Evolutionary conservation across 2,113 vertebrate genomes (phyloP).

Genomic region (Sebastes fasciatus): DNA sequence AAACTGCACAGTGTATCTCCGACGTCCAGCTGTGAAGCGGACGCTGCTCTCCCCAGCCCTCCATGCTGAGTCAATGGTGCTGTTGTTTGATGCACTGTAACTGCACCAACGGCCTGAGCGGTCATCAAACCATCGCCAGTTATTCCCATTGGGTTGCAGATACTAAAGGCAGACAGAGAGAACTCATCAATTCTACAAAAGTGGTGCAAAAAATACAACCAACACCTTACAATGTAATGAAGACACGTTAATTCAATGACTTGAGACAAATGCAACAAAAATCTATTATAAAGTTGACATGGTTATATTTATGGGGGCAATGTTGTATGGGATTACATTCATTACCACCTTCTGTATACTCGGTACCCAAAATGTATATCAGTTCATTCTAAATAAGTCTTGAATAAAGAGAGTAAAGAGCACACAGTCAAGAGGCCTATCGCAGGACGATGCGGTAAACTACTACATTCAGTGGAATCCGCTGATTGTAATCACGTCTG

Average conservation of each 20-base stretch:
- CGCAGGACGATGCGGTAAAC: background rate
- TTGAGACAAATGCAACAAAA: background rate
- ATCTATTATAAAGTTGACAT: background rate
- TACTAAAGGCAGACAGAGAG: conserved; percentile 79
- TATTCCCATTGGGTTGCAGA: conserved; percentile 93
- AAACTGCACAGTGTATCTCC: conserved; percentile 94
- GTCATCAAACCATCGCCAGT: conserved; percentile 97
- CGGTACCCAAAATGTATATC: background rate
- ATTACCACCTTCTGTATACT: background rate
- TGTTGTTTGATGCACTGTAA: conserved; percentile 96
- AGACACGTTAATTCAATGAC: background rate
- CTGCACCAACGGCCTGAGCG: conserved; percentile 96
- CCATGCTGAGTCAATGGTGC: conserved; percentile 95
- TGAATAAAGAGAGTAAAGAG: background rate
- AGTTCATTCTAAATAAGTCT: background rate
- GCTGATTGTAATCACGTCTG: too few relatives aligned
- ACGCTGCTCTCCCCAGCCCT: conserved; percentile 94
- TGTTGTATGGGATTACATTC: background rate
- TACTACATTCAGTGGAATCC: too few relatives aligned
- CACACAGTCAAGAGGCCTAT: background rate
- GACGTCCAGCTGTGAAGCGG: conserved; percentile 92
- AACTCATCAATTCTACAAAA: background rate
- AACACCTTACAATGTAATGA: background rate
- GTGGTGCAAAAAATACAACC: background rate
- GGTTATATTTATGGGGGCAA: background rate